Conservation (phyloP, 2,113 vertebrate genomes). For the Fulica atra region DNA sequence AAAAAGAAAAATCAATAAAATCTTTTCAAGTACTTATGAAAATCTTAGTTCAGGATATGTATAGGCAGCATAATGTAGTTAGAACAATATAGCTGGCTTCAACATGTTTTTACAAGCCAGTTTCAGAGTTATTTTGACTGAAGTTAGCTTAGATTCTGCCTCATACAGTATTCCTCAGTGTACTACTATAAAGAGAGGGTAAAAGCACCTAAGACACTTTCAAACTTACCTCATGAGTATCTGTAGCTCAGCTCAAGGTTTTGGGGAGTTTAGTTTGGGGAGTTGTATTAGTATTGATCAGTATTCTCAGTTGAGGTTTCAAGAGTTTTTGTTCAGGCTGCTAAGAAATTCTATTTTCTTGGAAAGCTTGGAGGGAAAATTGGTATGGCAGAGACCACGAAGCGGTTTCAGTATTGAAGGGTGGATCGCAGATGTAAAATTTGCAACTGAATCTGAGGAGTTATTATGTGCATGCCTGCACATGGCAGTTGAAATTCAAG, state of each 20-base stretch:
- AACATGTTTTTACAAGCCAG: background rate
- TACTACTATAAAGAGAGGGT: background rate
- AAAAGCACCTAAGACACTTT: background rate
- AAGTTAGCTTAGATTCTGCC: background rate
- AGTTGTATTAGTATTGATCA: background rate
- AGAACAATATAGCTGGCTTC: background rate
- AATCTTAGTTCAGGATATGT: background rate
- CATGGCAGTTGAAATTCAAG: background rate
- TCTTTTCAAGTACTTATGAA: background rate
- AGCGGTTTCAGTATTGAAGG: background rate
- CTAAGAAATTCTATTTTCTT: background rate
- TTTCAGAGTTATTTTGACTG: background rate
- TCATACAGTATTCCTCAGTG: background rate
- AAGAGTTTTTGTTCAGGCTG: background rate
- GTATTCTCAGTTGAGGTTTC: background rate
- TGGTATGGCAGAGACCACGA: background rate
- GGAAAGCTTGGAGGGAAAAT: background rate
- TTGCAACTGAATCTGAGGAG: background rate
- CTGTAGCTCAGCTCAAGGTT: background rate
- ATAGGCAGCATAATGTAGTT: background rate
- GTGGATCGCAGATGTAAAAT: background rate
- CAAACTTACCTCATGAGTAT: background rate
- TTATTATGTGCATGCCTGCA: background rate
- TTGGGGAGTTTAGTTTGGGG: background rate
- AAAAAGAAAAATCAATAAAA: background rate